Percentiles rank a stretch among this genome's conserved stretches.
Conservation (phyloP, 2,113 vertebrate genomes). For the Gavialis gangeticus region DNA sequence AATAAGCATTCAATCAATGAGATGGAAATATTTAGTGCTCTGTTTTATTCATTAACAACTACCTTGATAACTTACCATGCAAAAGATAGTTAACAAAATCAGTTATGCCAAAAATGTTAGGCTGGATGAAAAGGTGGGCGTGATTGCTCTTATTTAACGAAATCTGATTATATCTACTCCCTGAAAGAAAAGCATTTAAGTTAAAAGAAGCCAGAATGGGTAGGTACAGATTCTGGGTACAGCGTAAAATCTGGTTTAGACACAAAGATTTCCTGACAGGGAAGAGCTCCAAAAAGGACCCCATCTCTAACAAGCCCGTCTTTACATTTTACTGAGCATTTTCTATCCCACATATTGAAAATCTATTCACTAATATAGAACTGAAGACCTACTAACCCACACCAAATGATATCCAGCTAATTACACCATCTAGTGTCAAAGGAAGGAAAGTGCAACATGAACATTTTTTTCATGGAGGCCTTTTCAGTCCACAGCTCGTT, state of each 20-base stretch:
- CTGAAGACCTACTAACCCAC: background rate
- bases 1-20: background rate
- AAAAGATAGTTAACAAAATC: background rate
- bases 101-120: background rate
- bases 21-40: background rate
- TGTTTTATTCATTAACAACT: too few species aligned
- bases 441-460: background rate
- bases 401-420: slow-evolving; percentile 38
- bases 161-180: slow-evolving; percentile 4
- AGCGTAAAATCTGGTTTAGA: background rate
- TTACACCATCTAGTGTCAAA: slow-evolving; percentile 77
- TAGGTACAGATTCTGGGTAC: background rate
- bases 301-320: background rate
- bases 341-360: background rate
- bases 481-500: background rate
- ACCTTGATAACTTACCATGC: too few species aligned
- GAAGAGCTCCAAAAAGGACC: background rate
- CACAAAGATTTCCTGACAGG: slow-evolving; percentile 13
- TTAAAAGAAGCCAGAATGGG: background rate
- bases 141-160: background rate
- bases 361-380: accelerated
- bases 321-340: slow-evolving; percentile 23
- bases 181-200: background rate
- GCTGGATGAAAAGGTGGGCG: background rate
- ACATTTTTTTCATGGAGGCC: background rate